Evolutionary conservation across 1,140 invertebrate species (phyloP).

Genomic region (Oppia nitens): DNA sequence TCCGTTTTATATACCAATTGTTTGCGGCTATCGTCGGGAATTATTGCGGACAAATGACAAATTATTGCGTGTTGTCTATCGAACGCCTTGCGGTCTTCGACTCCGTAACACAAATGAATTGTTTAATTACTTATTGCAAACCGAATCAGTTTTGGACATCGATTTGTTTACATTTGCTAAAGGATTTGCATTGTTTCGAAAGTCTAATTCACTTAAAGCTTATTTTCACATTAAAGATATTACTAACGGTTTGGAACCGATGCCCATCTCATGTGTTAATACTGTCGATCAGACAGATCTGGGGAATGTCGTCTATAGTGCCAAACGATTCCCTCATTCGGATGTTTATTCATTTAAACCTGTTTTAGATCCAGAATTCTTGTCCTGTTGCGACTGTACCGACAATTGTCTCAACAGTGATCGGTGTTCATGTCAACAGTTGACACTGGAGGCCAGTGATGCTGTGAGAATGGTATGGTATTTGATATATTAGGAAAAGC

Average conservation of each 20-base stretch:
- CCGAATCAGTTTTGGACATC: neutral
- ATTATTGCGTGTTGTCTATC: neutral
- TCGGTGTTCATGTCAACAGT: slow-evolving; percentile 28
- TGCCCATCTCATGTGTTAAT: slow-evolving; percentile 7
- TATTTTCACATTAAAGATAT: slow-evolving; percentile 7
- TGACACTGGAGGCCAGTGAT: slow-evolving; percentile 30
- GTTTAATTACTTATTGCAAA: neutral
- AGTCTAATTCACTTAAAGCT: neutral
- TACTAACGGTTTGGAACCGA: slow-evolving; percentile 3
- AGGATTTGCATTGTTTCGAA: neutral
- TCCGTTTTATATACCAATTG: neutral
- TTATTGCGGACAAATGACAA: neutral
- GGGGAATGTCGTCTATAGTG: slow-evolving; percentile 1
- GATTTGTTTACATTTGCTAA: neutral
- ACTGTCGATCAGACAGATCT: neutral
- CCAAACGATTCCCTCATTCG: neutral
- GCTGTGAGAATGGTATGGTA: slow-evolving; percentile 48
- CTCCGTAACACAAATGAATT: neutral
- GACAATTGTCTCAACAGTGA: slow-evolving; percentile 30
- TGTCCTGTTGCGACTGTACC: slow-evolving; percentile 54
- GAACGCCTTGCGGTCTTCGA: neutral
- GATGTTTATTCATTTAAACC: neutral
- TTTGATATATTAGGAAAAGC: neutral
- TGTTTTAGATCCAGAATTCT: slow-evolving; percentile 1
- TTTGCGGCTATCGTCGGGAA: neutral